phyloP scores from a whole-genome alignment of 1,140 invertebrate species.

The Panagrolaimus sp. region DNA sequence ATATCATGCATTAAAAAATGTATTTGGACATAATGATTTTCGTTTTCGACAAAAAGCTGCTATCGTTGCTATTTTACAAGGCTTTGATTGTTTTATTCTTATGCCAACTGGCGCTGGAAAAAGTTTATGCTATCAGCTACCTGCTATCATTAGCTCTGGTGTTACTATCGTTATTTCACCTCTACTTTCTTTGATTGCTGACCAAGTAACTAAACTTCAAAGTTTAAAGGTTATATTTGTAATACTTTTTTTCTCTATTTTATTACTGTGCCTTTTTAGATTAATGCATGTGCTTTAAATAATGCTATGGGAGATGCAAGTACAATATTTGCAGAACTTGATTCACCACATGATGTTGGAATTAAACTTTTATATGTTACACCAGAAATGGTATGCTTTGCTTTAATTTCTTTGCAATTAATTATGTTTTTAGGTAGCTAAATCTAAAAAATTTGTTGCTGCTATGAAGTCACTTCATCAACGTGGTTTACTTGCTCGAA shows the following conservation, averaged over 20 bases:
- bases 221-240: conserved; percentile 15
- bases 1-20: conserved; percentile 64
- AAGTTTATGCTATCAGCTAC: conserved; percentile 85
- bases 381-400: conserved; percentile 64
- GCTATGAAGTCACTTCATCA: conserved; percentile 65
- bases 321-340: conserved; percentile 57
- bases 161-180: conserved; percentile 83
- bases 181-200: conserved; percentile 82
- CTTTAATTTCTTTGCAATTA: background rate
- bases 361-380: conserved; percentile 88
- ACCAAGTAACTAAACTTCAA: conserved; percentile 71
- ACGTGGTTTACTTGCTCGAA: conserved; percentile 64
- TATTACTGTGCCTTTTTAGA: too few species aligned
- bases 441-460: conserved; percentile 19
- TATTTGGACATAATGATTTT: conserved; percentile 80
- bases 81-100: conserved; percentile 82
- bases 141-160: conserved; percentile 70
- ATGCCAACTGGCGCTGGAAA: conserved; percentile 95
- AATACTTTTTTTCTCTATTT: too few species aligned
- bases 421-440: conserved; percentile 7
- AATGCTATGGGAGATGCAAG: background rate
- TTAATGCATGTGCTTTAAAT: background rate
- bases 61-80: conserved; percentile 81
- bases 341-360: conserved; percentile 64
- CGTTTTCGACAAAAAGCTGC: conserved; percentile 83